These are phyloP conservation scores for Dinoponera quadriceps DNA, from an alignment of 1,140 invertebrate genomes.

Conservation along the genomic window DNA sequence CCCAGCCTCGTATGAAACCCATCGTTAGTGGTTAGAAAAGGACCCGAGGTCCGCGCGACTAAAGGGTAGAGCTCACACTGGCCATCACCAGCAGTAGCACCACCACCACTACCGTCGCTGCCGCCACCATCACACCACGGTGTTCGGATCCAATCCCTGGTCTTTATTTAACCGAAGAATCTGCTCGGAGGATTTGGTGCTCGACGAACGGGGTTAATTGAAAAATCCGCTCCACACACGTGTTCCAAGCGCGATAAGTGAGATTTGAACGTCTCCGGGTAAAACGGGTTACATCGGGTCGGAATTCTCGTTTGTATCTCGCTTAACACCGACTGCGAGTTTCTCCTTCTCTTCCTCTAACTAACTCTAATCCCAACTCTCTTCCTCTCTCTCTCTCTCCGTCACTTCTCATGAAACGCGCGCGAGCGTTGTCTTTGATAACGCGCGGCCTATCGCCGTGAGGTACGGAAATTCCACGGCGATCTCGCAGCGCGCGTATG, in stretches of 20 bases:
- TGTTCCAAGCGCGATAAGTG: constrained; percentile 29
- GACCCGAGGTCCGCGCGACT: constrained; percentile 23
- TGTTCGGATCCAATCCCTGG: constrained; percentile 35
- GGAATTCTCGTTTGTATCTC: no score
- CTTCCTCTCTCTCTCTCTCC: no score
- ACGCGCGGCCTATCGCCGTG: no score
- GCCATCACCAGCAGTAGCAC: neutral
- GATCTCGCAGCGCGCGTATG: no score
- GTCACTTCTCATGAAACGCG: no score
- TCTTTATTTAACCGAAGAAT: constrained; percentile 58
- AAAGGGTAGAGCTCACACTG: constrained; percentile 13
- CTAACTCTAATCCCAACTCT: no score
- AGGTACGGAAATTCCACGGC: no score
- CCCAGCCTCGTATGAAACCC: constrained; percentile 47
- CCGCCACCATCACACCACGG: no score
- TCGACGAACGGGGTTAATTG: constrained; percentile 49
- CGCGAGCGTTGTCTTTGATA: no score
- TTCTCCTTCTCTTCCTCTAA: no score
- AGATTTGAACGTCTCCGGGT: constrained; percentile 26
- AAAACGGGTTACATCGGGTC: neutral
- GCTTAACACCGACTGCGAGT: no score
- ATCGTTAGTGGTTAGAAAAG: constrained; percentile 53
- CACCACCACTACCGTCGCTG: no score
- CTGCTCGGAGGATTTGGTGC: constrained; percentile 41
- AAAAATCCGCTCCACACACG: constrained; percentile 46